These are phyloP conservation scores for Tetanocera ferruginea DNA, from an alignment of 2,888 invertebrate genomes.

Conservation along the genomic window DNA sequence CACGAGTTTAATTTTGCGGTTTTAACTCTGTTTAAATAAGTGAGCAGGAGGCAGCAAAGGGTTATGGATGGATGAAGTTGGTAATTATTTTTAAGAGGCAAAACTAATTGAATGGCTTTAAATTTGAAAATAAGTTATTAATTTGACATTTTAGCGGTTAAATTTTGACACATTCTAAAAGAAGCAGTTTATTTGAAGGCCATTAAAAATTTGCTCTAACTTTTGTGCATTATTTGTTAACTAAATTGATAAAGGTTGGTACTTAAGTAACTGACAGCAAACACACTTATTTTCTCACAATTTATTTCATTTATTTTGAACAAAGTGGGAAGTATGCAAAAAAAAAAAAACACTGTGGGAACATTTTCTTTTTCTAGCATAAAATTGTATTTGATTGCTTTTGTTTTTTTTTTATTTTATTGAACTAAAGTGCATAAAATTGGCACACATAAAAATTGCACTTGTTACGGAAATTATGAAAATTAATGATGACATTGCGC, in stretches of 20 bases:
- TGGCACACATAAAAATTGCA: constrained; percentile 43
- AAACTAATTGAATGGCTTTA: constrained; percentile 1
- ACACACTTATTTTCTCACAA: too few relatives aligned
- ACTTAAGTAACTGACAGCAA: too few relatives aligned
- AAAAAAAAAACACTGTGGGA: background rate
- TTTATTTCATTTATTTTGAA: too few relatives aligned
- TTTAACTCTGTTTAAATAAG: background rate
- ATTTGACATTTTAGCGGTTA: background rate
- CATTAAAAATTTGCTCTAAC: too few relatives aligned
- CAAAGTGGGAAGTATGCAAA: background rate
- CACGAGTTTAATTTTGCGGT: constrained; percentile 3
- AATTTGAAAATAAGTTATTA: constrained; percentile 7
- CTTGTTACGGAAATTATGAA: constrained; percentile 50
- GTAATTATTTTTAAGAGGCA: background rate
- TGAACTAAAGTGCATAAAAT: background rate
- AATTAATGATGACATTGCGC: constrained; percentile 45
- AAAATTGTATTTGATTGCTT: too few relatives aligned
- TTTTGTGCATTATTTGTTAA: too few relatives aligned
- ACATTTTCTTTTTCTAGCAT: background rate
- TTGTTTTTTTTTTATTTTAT: too few relatives aligned
- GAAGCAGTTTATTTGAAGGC: too few relatives aligned
- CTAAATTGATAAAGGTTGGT: too few relatives aligned
- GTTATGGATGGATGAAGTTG: background rate
- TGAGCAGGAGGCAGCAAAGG: background rate
- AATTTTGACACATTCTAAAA: too few relatives aligned